These are phyloP conservation scores for Channa maculata DNA, from an alignment of 2,113 vertebrate species.

Conservation along the genomic window DNA sequence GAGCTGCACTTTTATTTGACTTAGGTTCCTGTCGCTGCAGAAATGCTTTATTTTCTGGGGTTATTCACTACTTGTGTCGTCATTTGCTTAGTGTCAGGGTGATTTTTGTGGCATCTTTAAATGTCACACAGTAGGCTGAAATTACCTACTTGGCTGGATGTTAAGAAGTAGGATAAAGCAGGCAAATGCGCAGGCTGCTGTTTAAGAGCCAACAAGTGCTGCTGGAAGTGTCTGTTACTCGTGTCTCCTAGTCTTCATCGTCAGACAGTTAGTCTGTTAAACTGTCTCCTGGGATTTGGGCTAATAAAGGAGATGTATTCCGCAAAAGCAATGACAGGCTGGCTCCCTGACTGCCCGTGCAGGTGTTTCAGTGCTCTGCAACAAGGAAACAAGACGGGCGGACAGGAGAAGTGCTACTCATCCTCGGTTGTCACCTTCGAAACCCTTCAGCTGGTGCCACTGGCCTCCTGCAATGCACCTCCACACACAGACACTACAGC, in stretches of 20 bases:
- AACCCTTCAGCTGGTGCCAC: background rate
- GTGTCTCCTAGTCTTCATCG: background rate
- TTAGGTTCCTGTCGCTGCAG: constrained; percentile 15
- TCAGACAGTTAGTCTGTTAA: background rate
- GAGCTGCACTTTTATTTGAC: constrained; percentile 37
- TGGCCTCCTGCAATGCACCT: background rate
- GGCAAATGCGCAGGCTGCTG: background rate
- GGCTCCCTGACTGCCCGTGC: constrained; percentile 53
- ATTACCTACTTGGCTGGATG: background rate
- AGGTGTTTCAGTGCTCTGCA: constrained; percentile 60
- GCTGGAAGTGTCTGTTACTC: background rate
- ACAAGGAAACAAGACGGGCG: constrained; percentile 53
- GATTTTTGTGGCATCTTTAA: background rate
- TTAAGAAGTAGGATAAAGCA: background rate
- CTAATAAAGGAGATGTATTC: background rate
- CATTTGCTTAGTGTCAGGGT: too few species aligned
- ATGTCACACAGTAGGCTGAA: background rate
- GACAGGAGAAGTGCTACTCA: constrained; percentile 32
- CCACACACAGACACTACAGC: constrained; percentile 6
- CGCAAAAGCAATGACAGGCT: constrained; percentile 23
- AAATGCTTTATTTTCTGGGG: background rate
- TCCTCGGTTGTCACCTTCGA: constrained; percentile 41
- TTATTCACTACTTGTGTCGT: too few species aligned
- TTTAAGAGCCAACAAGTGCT: constrained; percentile 1
- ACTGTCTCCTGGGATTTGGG: background rate